Percentiles rank a stretch among this genome's conserved stretches.
phyloP scores from a whole-genome alignment of 2,113 vertebrate genomes.

The Upupa epops region DNA sequence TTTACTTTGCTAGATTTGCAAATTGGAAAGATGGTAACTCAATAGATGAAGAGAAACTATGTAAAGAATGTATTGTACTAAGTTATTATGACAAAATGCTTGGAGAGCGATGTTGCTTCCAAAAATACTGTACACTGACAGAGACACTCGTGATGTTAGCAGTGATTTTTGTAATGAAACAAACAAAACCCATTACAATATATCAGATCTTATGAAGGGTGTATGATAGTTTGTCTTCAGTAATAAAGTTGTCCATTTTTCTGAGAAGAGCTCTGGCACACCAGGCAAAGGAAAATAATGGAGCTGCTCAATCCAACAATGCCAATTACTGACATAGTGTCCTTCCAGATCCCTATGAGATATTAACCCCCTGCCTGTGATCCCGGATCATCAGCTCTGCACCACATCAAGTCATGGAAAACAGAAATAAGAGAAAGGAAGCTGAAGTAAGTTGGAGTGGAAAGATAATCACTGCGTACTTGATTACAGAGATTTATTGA shows the following conservation, averaged over 20 bases:
- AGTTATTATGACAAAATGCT: not conserved
- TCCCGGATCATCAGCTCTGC: not conserved
- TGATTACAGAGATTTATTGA: not conserved
- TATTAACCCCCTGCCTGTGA: not conserved
- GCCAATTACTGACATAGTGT: not conserved
- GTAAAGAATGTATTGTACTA: not conserved
- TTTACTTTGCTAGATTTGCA: not conserved
- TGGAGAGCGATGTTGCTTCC: not conserved
- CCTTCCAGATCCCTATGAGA: not conserved
- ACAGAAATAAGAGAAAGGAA: not conserved
- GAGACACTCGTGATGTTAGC: not conserved
- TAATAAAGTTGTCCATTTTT: not conserved
- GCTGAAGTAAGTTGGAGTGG: not conserved
- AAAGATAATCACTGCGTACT: not conserved
- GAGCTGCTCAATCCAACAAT: not conserved
- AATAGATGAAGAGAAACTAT: not conserved
- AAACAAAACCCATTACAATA: not conserved
- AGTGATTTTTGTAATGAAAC: not conserved
- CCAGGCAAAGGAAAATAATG: not conserved
- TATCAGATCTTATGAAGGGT: not conserved
- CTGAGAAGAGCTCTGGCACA: not conserved
- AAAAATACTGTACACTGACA: not conserved
- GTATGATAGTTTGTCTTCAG: not conserved
- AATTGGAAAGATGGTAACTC: not conserved
- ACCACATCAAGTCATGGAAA: not conserved